Evolutionary conservation across 1,140 invertebrate species (phyloP).

Genomic region (Cotesia chilonis): DNA sequence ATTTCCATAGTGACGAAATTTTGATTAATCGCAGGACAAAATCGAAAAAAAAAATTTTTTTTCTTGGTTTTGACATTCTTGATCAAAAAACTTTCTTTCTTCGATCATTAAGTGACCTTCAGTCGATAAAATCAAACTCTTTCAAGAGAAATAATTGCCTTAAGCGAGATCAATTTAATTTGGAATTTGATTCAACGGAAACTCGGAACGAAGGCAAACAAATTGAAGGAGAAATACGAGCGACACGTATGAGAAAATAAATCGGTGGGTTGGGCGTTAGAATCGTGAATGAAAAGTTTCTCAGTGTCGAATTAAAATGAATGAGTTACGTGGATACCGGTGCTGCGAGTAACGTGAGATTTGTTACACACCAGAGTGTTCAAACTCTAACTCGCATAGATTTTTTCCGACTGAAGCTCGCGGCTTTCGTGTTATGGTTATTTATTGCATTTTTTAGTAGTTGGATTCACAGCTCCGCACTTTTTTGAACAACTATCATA

Average conservation of each 20-base stretch:
- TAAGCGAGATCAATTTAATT: background rate
- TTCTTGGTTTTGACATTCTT: too few species aligned
- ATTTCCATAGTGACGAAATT: too few species aligned
- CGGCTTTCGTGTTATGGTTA: background rate
- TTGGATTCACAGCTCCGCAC: too few species aligned
- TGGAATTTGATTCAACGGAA: background rate
- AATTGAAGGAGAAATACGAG: slow-evolving; percentile 6
- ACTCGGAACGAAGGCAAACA: background rate
- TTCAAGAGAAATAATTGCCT: too few species aligned
- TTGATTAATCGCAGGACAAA: too few species aligned
- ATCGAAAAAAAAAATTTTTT: too few species aligned
- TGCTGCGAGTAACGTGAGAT: slow-evolving; percentile 26
- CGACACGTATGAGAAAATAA: slow-evolving; percentile 30
- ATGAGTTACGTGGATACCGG: slow-evolving; percentile 26
- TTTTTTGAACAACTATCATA: too few species aligned
- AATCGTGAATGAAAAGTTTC: slow-evolving; percentile 36
- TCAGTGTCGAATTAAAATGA: slow-evolving; percentile 35
- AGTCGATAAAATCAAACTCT: background rate
- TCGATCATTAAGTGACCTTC: too few species aligned
- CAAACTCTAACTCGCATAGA: slow-evolving; percentile 14
- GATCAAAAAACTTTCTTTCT: too few species aligned
- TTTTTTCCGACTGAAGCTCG: background rate
- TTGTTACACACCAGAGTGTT: slow-evolving; percentile 25
- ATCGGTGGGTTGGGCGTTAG: slow-evolving; percentile 26
- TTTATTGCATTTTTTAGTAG: too few species aligned